These are phyloP conservation scores for Hydropsyche betteni DNA, from an alignment of 2,888 invertebrate genomes.

Conservation along the genomic window DNA sequence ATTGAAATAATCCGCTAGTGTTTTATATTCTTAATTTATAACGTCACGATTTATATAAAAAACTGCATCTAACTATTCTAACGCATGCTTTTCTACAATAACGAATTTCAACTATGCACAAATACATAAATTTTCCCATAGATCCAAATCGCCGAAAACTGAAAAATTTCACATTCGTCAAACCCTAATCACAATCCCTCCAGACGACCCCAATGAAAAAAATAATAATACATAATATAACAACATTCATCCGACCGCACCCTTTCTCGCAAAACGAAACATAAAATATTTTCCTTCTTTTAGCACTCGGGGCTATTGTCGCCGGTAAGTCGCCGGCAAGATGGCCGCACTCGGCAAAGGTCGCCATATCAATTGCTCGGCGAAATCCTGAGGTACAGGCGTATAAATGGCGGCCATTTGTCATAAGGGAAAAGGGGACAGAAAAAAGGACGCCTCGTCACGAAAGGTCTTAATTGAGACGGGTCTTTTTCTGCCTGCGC, in stretches of 20 bases:
- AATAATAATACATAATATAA: background rate
- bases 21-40: no score
- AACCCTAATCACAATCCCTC: background rate
- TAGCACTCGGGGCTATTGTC: background rate
- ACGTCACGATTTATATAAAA: no score
- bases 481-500: conserved; percentile 25
- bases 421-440: conserved; percentile 39
- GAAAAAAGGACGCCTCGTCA: conserved; percentile 39
- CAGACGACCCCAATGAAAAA: background rate
- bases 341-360: conserved; percentile 21
- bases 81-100: no score
- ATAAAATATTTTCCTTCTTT: background rate
- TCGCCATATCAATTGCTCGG: conserved; percentile 33
- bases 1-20: no score
- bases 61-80: no score
- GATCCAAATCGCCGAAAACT: no score
- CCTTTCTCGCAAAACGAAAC: no score
- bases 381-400: conserved; percentile 26
- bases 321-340: conserved; percentile 11
- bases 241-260: no score
- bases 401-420: conserved; percentile 44
- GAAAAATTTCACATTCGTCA: background rate
- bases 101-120: no score
- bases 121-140: no score
- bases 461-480: conserved; percentile 43